These are phyloP conservation scores for Squalus acanthias DNA, from an alignment of 2,797 vertebrate species.

Conservation along the genomic window DNA sequence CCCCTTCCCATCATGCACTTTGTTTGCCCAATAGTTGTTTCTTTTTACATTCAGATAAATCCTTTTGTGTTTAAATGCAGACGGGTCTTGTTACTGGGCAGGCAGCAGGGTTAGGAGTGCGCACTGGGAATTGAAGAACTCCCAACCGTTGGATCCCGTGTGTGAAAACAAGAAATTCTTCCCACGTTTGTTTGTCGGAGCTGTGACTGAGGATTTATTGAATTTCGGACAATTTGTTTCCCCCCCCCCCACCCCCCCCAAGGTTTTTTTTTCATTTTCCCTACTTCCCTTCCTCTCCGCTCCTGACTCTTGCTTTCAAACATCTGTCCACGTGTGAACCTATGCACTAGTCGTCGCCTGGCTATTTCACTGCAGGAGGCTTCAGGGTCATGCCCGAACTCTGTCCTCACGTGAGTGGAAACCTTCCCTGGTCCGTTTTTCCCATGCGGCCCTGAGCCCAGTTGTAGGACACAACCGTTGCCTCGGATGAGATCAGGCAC, in stretches of 20 bases:
- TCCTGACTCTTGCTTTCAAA: background rate
- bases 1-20: background rate
- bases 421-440: background rate
- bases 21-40: background rate
- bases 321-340: background rate
- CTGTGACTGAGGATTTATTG: background rate
- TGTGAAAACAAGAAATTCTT: background rate
- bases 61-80: background rate
- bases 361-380: background rate
- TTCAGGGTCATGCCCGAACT: background rate
- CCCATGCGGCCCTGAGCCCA: background rate
- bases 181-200: background rate
- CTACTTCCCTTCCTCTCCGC: background rate
- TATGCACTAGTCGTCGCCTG: background rate
- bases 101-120: background rate
- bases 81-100: background rate
- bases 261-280: background rate
- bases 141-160: background rate
- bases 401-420: background rate
- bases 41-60: background rate
- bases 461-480: background rate
- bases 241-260: background rate
- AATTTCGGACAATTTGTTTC: background rate
- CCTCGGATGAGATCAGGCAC: background rate
- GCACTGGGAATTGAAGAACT: background rate